Percentiles rank a stretch among this genome's conserved stretches.
Evolutionary conservation across 2,113 vertebrate species (phyloP).

Genomic region (Steatornis caripensis): DNA sequence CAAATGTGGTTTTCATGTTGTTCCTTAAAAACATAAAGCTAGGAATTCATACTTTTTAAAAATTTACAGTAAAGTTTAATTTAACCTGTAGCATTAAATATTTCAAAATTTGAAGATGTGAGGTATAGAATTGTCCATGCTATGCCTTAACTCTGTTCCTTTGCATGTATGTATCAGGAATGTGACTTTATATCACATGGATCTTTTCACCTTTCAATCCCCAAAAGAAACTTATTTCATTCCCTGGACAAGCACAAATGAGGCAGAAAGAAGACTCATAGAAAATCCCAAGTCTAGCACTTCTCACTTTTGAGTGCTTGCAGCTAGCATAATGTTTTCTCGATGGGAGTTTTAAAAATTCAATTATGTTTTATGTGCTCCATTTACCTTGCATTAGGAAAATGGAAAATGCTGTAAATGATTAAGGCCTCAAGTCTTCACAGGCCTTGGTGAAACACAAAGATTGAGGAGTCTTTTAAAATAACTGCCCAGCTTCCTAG

Average conservation of each 20-base stretch:
- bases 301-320: neutral
- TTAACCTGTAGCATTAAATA: neutral
- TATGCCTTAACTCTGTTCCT: neutral
- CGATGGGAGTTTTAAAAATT: neutral
- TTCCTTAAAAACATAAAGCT: neutral
- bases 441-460: neutral
- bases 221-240: neutral
- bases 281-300: neutral
- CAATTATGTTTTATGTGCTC: neutral
- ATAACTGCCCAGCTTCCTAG: conserved; percentile 10
- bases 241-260: neutral
- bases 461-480: neutral
- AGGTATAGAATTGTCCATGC: neutral
- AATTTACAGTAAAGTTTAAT: neutral
- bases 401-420: neutral
- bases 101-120: neutral
- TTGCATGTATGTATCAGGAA: neutral
- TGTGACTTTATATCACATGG: neutral
- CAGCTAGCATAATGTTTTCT: neutral
- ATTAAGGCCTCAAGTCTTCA: neutral
- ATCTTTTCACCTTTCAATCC: neutral
- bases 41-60: neutral
- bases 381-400: neutral
- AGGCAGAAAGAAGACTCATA: neutral
- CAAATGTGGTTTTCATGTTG: neutral